Evolutionary conservation across 2,113 vertebrate species (phyloP).

Genomic region (Plectropomus leopardus): DNA sequence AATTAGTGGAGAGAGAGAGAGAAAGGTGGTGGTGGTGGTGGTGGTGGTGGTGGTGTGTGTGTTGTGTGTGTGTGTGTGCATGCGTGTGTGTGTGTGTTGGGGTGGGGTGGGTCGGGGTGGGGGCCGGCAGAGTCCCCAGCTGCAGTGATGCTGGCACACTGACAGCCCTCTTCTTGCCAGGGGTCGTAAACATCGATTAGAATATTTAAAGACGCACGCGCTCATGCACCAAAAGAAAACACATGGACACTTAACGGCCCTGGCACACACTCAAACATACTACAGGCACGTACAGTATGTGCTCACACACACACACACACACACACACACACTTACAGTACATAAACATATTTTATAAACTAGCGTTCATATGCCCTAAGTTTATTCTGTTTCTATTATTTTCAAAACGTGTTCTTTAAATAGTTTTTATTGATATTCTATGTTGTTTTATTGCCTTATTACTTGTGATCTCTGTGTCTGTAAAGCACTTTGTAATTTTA

Average conservation of each 20-base stretch:
- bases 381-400: not conserved
- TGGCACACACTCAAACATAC: slow-evolving; percentile 16
- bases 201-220: slow-evolving; percentile 75
- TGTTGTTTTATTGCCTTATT: not conserved
- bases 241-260: slow-evolving; percentile 31
- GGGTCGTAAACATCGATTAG: slow-evolving; percentile 80
- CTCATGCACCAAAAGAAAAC: slow-evolving; percentile 28
- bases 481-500: not conserved
- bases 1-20: slow-evolving; percentile 14
- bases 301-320: slow-evolving; percentile 21
- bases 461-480: not conserved
- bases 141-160: slow-evolving; percentile 68
- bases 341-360: slow-evolving; percentile 36
- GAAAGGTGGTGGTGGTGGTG: not conserved
- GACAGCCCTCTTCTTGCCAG: slow-evolving; percentile 63
- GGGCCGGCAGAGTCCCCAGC: slow-evolving; percentile 54
- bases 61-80: slow-evolving; percentile 21
- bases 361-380: not conserved
- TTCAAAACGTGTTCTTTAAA: not conserved
- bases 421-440: not conserved
- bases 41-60: slow-evolving; percentile 25
- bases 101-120: slow-evolving; percentile 40
- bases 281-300: not conserved
- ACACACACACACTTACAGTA: slow-evolving; percentile 26
- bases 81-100: slow-evolving; percentile 10